Evolutionary conservation across 2,888 invertebrate species (phyloP).

Genomic region (Eledone cirrhosa): DNA sequence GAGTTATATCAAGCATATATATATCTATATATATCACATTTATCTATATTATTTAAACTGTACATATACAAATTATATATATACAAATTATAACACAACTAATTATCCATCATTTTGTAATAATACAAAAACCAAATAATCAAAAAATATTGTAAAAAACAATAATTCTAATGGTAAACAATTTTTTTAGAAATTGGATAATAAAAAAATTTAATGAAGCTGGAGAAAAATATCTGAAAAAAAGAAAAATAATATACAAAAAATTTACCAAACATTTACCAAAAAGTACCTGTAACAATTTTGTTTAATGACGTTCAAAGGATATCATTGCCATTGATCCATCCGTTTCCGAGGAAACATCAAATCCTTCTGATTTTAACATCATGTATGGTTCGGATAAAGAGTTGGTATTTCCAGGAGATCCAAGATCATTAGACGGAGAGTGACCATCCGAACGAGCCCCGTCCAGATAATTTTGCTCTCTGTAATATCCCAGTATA

Average conservation of each 20-base stretch:
- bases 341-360: slow-evolving; percentile 43
- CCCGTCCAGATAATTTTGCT: slow-evolving; percentile 39
- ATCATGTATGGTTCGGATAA: slow-evolving; percentile 46
- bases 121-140: no score
- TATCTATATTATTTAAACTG: no score
- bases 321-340: slow-evolving; percentile 54
- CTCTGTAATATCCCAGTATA: slow-evolving; percentile 67
- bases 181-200: not conserved
- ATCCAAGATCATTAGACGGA: slow-evolving; percentile 50
- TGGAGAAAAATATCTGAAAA: not conserved
- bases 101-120: no score
- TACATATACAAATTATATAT: no score
- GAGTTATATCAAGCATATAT: no score
- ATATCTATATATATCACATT: no score
- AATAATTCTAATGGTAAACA: no score
- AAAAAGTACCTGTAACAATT: not conserved
- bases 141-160: no score
- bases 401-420: slow-evolving; percentile 53
- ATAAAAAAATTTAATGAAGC: not conserved
- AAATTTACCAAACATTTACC: not conserved
- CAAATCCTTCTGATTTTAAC: slow-evolving; percentile 48
- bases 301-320: slow-evolving; percentile 29
- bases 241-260: not conserved
- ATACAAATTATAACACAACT: no score
- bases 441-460: slow-evolving; percentile 47